Evolutionary conservation across 2,797 vertebrate species (phyloP), one percentile per base, ranked within the genome.

Genomic region (Falco columbarius): DNA sequence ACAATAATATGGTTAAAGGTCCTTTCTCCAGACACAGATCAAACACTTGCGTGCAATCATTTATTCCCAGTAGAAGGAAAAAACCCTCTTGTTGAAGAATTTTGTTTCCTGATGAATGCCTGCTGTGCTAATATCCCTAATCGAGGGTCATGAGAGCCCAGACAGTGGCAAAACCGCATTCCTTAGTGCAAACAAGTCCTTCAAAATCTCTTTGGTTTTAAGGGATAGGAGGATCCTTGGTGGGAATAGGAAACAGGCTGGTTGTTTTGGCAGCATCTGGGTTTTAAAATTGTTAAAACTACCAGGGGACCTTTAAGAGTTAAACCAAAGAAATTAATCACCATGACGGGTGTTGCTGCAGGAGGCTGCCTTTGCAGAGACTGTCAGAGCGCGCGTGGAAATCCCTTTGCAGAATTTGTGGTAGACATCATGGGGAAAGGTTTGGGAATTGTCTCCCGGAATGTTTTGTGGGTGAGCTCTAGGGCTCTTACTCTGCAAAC

Each of bases 81-180:
- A 70, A 93, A 73, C 12, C 9, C 30, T 58, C 86, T 66, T 58
- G 15, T 13, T 49, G 34, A 58, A 74, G 88, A 77, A 63, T 90
- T 87, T 73, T 17, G 40, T 47, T 90, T 58, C 88, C 74, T 88
- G 86, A 67, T 18, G 91, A 40, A 65, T 76, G 26, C 94, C 89
- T 89, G 94, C 88, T 83, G 88, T 42, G 82, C 75, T 83, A 81
- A 81, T 7, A 77, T 80, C 88, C 90, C 92, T 54, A 89, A 15
- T 20, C 63, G 18, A 46, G 81, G 92, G 62, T 61, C 91, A 79
- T 5, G 14, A 61, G 79, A 91, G 67, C 67, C 72, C 80, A 38
- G 88, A 54, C 65, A 73, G 94, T 15, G 89, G 75, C 63, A 85
- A 91, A 91, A 1, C 38, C 86, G 5, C 88, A 83, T 90, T 94